phyloP scores from a whole-genome alignment of 2,797 vertebrate genomes.

The Gadopsis bispinosus region DNA sequence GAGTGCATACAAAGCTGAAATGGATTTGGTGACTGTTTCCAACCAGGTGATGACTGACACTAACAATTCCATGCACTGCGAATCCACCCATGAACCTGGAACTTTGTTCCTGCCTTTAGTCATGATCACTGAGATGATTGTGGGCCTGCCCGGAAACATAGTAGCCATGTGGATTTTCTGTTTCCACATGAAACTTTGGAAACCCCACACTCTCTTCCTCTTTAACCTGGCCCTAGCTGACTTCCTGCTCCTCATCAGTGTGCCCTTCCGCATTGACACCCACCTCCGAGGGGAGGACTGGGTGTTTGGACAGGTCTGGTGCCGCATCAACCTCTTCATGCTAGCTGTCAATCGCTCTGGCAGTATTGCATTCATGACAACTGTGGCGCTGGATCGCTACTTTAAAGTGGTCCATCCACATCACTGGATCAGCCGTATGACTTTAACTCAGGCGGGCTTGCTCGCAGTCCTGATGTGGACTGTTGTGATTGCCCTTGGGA shows the following conservation, averaged over 20 bases:
- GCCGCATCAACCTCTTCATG: conserved; percentile 80
- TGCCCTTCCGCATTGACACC: conserved; percentile 81
- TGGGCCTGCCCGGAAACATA: conserved; percentile 77
- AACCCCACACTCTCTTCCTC: conserved; percentile 76
- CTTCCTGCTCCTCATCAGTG: conserved; percentile 81
- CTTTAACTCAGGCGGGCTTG: conserved; percentile 6
- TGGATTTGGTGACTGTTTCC: background rate
- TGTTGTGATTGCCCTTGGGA: conserved; percentile 70
- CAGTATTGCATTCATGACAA: conserved; percentile 82
- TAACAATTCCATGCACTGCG: background rate
- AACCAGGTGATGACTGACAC: accelerated
- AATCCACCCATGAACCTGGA: accelerated
- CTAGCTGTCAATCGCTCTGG: conserved; percentile 81
- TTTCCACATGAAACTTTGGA: conserved; percentile 77
- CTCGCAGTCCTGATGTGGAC: conserved; percentile 69
- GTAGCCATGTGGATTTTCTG: conserved; percentile 83
- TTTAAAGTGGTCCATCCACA: conserved; percentile 84
- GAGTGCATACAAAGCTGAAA: background rate
- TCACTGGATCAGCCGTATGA: conserved; percentile 70
- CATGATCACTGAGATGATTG: conserved; percentile 80
- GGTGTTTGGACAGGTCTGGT: conserved; percentile 68
- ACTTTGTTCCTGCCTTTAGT: conserved; percentile 62
- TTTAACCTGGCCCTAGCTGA: conserved; percentile 83
- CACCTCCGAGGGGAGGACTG: conserved; percentile 63
- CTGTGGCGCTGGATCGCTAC: conserved; percentile 82